Conservation (phyloP, 2,797 vertebrate species). For the Loriculus beryllinus region DNA sequence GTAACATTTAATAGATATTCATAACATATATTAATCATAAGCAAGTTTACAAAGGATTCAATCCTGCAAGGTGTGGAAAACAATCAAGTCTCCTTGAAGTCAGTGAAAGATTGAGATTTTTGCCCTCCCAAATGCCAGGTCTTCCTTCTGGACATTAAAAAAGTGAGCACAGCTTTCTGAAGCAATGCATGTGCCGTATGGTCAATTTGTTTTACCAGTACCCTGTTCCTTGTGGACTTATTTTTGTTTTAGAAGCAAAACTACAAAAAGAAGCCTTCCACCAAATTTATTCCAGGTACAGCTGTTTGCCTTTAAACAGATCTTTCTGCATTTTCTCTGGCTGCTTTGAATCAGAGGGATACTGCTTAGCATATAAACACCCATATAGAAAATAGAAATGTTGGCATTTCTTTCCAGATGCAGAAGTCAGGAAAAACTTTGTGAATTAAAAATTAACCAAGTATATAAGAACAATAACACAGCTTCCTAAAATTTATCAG, state of each 20-base stretch:
- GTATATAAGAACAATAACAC: slow-evolving; percentile 7
- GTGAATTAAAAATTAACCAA: slow-evolving; percentile 32
- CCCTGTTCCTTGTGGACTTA: neutral
- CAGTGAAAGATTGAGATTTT: neutral
- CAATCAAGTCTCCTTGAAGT: neutral
- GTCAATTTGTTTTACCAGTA: neutral
- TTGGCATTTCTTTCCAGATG: slow-evolving; percentile 16
- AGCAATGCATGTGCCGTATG: neutral
- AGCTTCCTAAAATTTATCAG: slow-evolving; percentile 31
- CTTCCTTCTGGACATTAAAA: neutral
- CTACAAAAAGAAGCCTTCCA: neutral
- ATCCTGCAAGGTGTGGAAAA: neutral
- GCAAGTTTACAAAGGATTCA: slow-evolving; percentile 41
- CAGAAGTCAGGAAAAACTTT: slow-evolving; percentile 41
- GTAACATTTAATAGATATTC: slow-evolving; percentile 69
- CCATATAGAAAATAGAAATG: slow-evolving; percentile 2
- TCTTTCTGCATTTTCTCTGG: neutral
- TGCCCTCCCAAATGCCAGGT: neutral
- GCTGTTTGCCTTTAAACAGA: slow-evolving; percentile 1
- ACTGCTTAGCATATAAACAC: neutral
- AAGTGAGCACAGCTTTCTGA: neutral
- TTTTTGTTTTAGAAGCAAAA: slow-evolving; percentile 8
- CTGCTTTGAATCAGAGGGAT: neutral
- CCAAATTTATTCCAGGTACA: slow-evolving; percentile 14
- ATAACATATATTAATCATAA: slow-evolving; percentile 62